phyloP scores from a whole-genome alignment of 2,113 vertebrate genomes.

The Hyperopisus bebe region DNA sequence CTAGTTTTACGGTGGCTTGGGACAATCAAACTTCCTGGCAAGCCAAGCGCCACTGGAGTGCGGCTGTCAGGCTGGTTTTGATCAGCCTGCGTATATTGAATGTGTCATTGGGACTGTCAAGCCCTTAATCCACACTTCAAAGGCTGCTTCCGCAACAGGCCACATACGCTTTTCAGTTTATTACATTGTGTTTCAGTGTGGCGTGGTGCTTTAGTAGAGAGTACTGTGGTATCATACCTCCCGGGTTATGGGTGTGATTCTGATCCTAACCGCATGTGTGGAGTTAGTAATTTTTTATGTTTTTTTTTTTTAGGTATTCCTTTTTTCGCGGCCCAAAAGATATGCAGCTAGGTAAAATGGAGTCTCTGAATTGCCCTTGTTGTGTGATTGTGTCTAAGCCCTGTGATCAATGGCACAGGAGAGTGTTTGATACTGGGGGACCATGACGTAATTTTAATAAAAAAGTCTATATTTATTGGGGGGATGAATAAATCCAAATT shows the following conservation, averaged over 20 bases:
- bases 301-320: not conserved
- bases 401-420: not conserved
- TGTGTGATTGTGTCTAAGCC: not conserved
- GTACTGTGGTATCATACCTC: not conserved
- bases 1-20: conserved; percentile 26
- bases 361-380: not conserved
- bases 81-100: conserved; percentile 26
- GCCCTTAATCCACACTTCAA: conserved; percentile 28
- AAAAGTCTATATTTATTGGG: not conserved
- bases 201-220: not conserved
- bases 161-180: conserved; percentile 2
- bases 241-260: not conserved
- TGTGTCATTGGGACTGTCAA: conserved; percentile 34
- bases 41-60: conserved; percentile 33
- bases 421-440: not conserved
- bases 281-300: not conserved
- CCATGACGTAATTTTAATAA: not conserved
- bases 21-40: conserved; percentile 34
- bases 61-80: conserved; percentile 28
- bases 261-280: not conserved
- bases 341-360: not conserved
- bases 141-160: conserved; percentile 14
- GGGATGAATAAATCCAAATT: not conserved
- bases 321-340: not conserved
- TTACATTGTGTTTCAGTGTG: not conserved